These are phyloP conservation scores for Autographa gamma DNA, from an alignment of 2,888 invertebrate species.

Conservation along the genomic window DNA sequence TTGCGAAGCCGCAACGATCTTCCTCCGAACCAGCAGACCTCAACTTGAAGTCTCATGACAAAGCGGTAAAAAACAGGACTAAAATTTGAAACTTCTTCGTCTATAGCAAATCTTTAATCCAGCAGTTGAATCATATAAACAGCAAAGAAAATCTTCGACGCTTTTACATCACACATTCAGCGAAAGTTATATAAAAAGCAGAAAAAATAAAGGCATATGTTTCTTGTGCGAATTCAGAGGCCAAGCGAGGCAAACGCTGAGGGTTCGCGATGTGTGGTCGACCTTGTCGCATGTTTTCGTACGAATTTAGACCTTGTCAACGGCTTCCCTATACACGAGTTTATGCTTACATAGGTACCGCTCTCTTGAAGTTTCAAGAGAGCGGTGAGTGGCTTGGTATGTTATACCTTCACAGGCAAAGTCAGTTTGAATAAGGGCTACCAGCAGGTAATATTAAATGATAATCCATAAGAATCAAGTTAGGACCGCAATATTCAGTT, in stretches of 20 bases:
- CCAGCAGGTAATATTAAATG: not conserved
- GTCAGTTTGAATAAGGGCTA: not conserved
- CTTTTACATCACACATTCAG: constrained; percentile 1
- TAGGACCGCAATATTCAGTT: not conserved
- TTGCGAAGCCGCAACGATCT: not conserved
- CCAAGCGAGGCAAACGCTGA: constrained; percentile 36
- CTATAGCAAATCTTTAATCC: not conserved
- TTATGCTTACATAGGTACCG: not conserved
- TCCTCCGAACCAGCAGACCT: not conserved
- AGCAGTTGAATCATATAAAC: constrained; percentile 20
- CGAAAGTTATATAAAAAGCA: not conserved
- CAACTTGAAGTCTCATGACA: not conserved
- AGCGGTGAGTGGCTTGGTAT: constrained; percentile 13
- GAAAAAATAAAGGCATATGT: constrained; percentile 22
- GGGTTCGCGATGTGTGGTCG: constrained; percentile 34
- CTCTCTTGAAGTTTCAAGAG: not conserved
- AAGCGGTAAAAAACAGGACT: not conserved
- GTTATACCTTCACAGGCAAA: constrained; percentile 12
- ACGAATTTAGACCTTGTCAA: constrained; percentile 38
- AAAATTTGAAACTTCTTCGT: too few species aligned
- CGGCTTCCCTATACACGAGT: constrained; percentile 35
- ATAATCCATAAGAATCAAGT: not conserved
- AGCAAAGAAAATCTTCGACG: not conserved
- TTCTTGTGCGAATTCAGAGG: constrained; percentile 30
- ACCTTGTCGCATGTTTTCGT: constrained; percentile 29